Evolutionary conservation across 2,113 vertebrate genomes (phyloP).

Genomic region (Paracanthobrama guichenoti): DNA sequence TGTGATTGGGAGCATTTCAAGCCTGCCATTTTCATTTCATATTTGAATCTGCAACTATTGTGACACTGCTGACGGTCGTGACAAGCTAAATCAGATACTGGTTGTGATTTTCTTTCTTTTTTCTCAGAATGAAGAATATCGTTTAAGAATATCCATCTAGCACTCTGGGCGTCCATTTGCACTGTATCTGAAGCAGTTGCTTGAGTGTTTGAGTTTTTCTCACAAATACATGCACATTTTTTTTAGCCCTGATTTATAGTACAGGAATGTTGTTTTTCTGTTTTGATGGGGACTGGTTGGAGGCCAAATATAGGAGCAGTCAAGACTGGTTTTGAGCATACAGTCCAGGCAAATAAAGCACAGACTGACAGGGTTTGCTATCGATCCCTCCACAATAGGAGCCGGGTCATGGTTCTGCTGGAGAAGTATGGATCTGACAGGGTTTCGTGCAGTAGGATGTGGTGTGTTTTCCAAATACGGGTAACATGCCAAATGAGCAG

Average conservation of each 20-base stretch:
- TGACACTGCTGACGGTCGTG: too few species aligned
- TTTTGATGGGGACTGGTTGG: constrained; percentile 18
- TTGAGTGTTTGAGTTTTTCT: not conserved
- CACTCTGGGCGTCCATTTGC: not conserved
- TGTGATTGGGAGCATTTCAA: not conserved
- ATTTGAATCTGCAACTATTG: not conserved
- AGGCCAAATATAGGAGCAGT: not conserved
- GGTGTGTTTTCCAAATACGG: constrained; percentile 12
- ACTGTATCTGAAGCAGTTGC: not conserved
- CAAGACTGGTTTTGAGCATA: not conserved
- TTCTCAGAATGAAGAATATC: not conserved
- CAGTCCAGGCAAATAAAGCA: constrained; percentile 27
- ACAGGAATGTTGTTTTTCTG: constrained; percentile 30
- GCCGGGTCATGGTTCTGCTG: not conserved
- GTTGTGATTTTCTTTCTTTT: not conserved
- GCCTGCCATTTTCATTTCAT: not conserved
- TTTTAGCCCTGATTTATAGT: not conserved
- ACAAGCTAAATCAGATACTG: not conserved
- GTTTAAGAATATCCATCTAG: not conserved
- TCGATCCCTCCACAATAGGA: constrained; percentile 18
- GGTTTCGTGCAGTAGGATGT: constrained; percentile 1
- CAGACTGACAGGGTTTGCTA: constrained; percentile 9
- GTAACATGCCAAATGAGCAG: constrained; percentile 26
- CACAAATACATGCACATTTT: not conserved
- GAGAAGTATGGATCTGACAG: constrained; percentile 18